Percentiles rank a stretch among this genome's conserved stretches.
phyloP scores from a whole-genome alignment of 1,140 invertebrate species.

The Lepidostoma basale region DNA sequence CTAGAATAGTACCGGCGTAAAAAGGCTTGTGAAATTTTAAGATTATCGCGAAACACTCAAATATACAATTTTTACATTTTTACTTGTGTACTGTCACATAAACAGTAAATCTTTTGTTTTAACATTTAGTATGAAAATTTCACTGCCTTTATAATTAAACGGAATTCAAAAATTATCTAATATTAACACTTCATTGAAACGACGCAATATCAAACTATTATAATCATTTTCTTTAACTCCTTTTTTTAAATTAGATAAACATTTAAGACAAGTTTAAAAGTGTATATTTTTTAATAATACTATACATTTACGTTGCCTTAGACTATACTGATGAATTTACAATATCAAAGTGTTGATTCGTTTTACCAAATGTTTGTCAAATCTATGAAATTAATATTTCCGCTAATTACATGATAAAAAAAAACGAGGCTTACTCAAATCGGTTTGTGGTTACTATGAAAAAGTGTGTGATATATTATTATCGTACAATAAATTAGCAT shows the following conservation, averaged over 20 bases:
- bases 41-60: background rate
- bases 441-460: background rate
- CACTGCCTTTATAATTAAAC: background rate
- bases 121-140: background rate
- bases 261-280: too few relatives aligned
- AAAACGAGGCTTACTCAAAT: background rate
- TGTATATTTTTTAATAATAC: too few relatives aligned
- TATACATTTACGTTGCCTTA: too few relatives aligned
- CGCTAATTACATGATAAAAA: too few relatives aligned
- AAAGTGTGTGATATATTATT: too few relatives aligned
- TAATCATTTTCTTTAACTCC: too few relatives aligned
- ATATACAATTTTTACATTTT: background rate
- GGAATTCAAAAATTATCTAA: background rate
- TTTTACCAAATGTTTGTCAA: too few relatives aligned
- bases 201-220: too few relatives aligned
- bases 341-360: too few relatives aligned
- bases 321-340: too few relatives aligned
- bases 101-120: background rate
- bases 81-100: background rate
- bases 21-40: background rate
- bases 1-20: background rate
- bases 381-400: too few relatives aligned
- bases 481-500: slow-evolving; percentile 1
- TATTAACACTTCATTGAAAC: background rate
- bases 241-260: too few relatives aligned